Evolutionary conservation across 2,113 vertebrate species (phyloP).

Genomic region (Ictalurus furcatus): DNA sequence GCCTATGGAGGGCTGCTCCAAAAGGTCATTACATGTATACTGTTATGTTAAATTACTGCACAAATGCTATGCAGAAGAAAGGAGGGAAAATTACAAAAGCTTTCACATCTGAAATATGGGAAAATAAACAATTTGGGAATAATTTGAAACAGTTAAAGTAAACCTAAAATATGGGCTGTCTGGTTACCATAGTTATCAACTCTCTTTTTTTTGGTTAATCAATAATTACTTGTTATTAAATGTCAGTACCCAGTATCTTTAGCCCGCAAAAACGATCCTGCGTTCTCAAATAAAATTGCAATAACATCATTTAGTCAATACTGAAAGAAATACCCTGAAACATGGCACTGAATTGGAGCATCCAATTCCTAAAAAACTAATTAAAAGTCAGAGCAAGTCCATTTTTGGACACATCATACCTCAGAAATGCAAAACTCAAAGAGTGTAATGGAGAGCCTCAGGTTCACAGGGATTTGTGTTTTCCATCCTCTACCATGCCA

Average conservation of each 20-base stretch:
- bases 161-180: background rate
- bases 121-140: background rate
- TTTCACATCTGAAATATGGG: background rate
- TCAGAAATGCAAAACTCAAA: background rate
- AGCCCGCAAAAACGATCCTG: background rate
- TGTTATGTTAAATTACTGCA: background rate
- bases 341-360: background rate
- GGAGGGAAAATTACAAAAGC: no score
- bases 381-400: background rate
- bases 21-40: background rate
- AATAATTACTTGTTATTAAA: background rate
- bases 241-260: background rate
- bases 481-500: background rate
- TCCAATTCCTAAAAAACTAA: background rate
- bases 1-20: background rate
- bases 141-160: background rate
- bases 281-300: background rate
- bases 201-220: background rate
- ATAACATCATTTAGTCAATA: background rate
- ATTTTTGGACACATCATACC: background rate
- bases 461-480: background rate
- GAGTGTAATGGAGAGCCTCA: background rate
- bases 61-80: no score
- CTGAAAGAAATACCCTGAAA: background rate
- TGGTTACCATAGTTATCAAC: background rate